phyloP scores from a whole-genome alignment of 2,797 vertebrate species.

The Melanotaenia nigrans region DNA sequence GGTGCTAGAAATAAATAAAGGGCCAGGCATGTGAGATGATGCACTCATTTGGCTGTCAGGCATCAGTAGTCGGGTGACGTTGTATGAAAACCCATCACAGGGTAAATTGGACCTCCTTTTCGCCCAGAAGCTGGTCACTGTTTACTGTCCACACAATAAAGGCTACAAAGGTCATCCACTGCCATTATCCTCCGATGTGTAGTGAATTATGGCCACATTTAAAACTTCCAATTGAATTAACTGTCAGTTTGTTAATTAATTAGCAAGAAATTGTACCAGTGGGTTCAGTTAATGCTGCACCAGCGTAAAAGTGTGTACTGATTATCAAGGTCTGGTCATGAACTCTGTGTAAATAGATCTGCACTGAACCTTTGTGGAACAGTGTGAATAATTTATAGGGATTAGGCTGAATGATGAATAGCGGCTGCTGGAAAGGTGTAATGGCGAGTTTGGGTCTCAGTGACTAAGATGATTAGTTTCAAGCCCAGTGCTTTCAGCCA shows the following conservation, averaged over 20 bases:
- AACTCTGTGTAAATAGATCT: slow-evolving; percentile 66
- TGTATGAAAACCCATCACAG: background rate
- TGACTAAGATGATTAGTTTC: slow-evolving; percentile 71
- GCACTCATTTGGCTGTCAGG: slow-evolving; percentile 33
- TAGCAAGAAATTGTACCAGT: slow-evolving; percentile 59
- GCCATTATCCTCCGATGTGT: slow-evolving; percentile 31
- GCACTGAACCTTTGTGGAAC: slow-evolving; percentile 56
- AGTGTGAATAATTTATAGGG: slow-evolving; percentile 77
- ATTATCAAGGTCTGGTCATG: slow-evolving; percentile 68
- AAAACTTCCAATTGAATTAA: slow-evolving; percentile 46
- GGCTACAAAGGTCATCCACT: slow-evolving; percentile 43
- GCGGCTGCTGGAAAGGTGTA: slow-evolving; percentile 50
- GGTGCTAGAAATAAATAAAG: slow-evolving; percentile 14
- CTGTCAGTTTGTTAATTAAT: slow-evolving; percentile 75
- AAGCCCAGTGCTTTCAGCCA: slow-evolving; percentile 44
- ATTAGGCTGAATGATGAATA: slow-evolving; percentile 71
- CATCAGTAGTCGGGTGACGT: slow-evolving; percentile 16
- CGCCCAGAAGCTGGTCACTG: slow-evolving; percentile 16
- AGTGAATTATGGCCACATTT: slow-evolving; percentile 34
- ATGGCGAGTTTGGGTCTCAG: slow-evolving; percentile 61
- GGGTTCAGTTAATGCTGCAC: slow-evolving; percentile 57
- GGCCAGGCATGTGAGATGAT: slow-evolving; percentile 34
- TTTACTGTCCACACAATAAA: slow-evolving; percentile 29
- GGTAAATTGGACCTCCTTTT: slow-evolving; percentile 18
- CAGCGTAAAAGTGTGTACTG: slow-evolving; percentile 51